Conservation (phyloP, 2,797 vertebrate species). For the Erethizon dorsatum region DNA sequence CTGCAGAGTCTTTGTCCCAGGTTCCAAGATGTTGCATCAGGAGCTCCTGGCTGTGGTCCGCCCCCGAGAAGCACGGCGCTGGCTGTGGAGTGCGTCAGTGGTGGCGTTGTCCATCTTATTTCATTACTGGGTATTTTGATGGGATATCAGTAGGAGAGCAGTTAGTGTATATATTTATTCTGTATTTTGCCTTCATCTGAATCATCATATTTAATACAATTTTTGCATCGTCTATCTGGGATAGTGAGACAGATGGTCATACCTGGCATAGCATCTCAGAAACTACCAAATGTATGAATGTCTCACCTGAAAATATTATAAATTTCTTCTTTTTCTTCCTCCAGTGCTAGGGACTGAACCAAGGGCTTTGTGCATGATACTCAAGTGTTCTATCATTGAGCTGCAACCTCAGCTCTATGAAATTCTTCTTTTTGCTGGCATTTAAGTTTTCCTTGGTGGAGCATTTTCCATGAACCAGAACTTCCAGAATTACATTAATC, state of each 20-base stretch:
- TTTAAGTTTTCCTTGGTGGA: neutral
- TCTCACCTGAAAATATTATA: neutral
- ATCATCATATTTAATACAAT: neutral
- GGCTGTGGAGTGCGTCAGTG: accelerated
- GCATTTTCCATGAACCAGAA: neutral
- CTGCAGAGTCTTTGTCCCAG: too few species aligned
- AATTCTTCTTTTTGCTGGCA: neutral
- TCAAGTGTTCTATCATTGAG: too few species aligned
- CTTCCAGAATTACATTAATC: neutral
- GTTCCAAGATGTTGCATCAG: neutral
- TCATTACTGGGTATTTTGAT: neutral
- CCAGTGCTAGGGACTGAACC: neutral
- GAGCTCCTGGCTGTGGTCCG: neutral
- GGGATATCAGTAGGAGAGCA: neutral
- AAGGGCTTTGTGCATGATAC: neutral
- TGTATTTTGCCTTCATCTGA: neutral
- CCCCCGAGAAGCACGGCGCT: neutral
- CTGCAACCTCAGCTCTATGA: neutral
- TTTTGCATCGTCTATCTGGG: neutral
- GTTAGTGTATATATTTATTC: neutral
- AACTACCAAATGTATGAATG: neutral
- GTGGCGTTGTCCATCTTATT: neutral
- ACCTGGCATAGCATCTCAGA: neutral
- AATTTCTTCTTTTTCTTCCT: neutral
- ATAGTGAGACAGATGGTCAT: neutral